Percentiles rank a stretch among this genome's conserved stretches.
These are phyloP conservation scores for Prolemur simus DNA, from an alignment of 2,113 vertebrate genomes.

Conservation along the genomic window DNA sequence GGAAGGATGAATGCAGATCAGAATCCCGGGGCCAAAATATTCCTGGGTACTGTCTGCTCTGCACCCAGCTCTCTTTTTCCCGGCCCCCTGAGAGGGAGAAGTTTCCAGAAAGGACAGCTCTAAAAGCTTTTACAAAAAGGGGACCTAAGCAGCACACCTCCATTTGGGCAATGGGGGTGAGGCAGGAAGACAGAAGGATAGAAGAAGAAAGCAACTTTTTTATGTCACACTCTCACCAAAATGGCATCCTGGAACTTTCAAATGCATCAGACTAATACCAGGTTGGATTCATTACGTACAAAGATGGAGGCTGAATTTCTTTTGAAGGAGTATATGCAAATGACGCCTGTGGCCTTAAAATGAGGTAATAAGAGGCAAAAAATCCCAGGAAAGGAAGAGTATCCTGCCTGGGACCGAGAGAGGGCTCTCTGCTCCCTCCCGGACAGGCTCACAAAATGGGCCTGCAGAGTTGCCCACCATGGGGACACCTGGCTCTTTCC, in stretches of 20 bases:
- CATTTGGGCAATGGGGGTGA: not conserved
- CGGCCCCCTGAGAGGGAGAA: not conserved
- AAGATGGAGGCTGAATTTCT: not conserved
- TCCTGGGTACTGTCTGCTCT: not conserved
- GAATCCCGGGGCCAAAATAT: not conserved
- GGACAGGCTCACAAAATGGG: not conserved
- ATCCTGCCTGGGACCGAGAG: not conserved
- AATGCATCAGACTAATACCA: not conserved
- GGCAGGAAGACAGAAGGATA: not conserved
- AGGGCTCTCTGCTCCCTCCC: not conserved
- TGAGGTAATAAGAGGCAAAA: not conserved
- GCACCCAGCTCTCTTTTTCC: not conserved
- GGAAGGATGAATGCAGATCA: not conserved
- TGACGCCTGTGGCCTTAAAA: not conserved
- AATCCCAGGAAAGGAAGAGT: not conserved
- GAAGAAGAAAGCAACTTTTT: not conserved
- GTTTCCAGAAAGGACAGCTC: not conserved
- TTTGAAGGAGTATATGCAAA: not conserved
- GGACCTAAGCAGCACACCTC: not conserved
- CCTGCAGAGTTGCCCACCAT: fast-evolving
- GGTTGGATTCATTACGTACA: not conserved
- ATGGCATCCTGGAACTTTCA: not conserved
- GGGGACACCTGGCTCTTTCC: not conserved
- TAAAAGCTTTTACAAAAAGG: not conserved
- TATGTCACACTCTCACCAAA: not conserved